Evolutionary conservation across 2,797 vertebrate genomes (phyloP).

Genomic region (Discoglossus pictus): DNA sequence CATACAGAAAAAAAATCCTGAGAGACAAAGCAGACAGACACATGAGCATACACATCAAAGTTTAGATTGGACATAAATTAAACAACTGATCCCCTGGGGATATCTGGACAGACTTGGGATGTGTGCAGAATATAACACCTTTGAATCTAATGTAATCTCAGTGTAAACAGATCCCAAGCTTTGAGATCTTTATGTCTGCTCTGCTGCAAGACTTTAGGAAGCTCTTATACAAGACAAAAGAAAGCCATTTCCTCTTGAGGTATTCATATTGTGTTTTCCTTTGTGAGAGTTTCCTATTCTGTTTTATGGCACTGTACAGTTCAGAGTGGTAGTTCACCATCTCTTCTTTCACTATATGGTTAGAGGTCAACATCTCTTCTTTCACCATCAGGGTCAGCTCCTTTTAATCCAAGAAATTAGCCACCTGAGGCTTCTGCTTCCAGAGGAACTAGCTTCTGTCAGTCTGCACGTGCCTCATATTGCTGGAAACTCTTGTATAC

Average conservation of each 20-base stretch:
- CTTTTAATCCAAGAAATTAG: constrained; percentile 58
- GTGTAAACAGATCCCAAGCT: constrained; percentile 46
- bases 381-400: constrained; percentile 54
- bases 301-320: constrained; percentile 23
- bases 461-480: neutral
- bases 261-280: neutral
- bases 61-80: constrained; percentile 4
- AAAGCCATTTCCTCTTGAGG: constrained; percentile 25
- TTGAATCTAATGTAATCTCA: constrained; percentile 27
- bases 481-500: neutral
- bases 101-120: constrained; percentile 6
- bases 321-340: constrained; percentile 41
- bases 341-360: constrained; percentile 47
- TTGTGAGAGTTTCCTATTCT: constrained; percentile 49
- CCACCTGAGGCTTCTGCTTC: constrained; percentile 51
- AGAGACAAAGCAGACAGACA: neutral
- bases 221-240: constrained; percentile 31
- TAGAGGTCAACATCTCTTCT: constrained; percentile 54
- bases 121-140: constrained; percentile 1
- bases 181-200: constrained; percentile 14
- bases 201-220: constrained; percentile 32
- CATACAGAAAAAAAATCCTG: no score
- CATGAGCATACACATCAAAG: neutral
- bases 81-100: constrained; percentile 20
- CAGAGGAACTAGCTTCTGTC: constrained; percentile 13